Percentiles rank a stretch among this genome's conserved stretches.
These are phyloP conservation scores for Chrysolina americana DNA, from an alignment of 2,888 invertebrate species.

Conservation along the genomic window DNA sequence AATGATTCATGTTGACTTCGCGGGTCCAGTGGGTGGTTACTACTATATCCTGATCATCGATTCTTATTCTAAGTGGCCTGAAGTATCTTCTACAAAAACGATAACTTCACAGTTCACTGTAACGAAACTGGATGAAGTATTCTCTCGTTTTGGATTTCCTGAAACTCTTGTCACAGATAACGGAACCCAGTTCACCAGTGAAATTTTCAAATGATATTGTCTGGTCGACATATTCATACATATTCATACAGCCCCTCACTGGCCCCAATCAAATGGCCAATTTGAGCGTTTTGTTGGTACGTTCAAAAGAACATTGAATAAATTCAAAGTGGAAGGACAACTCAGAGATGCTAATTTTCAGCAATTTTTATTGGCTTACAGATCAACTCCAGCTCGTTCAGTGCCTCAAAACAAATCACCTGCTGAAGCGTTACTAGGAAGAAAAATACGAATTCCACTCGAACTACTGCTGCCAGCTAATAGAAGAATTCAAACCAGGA, in stretches of 20 bases:
- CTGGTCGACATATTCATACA: neutral
- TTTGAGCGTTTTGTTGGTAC: conserved; percentile 2
- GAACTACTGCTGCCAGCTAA: too few species aligned
- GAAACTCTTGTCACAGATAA: neutral
- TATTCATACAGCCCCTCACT: neutral
- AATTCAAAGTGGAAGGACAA: neutral
- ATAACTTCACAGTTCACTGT: too few species aligned
- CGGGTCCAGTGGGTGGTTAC: too few species aligned
- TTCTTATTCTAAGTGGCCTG: too few species aligned
- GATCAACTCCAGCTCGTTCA: conserved; percentile 6
- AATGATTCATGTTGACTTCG: too few species aligned
- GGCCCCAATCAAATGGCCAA: conserved; percentile 3
- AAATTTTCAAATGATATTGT: neutral
- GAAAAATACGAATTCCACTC: neutral
- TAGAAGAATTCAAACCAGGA: too few species aligned
- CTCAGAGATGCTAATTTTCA: too few species aligned
- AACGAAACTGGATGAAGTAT: neutral
- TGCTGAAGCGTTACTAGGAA: conserved; percentile 5
- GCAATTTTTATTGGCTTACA: neutral
- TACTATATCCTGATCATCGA: too few species aligned
- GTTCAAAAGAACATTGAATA: conserved; percentile 4
- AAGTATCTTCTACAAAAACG: neutral
- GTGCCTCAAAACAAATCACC: neutral
- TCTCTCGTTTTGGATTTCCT: neutral
- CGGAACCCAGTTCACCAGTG: neutral